These are phyloP conservation scores for Enteromius unitaeniatus DNA, from an alignment of 2,797 vertebrate genomes.

Conservation along the genomic window DNA sequence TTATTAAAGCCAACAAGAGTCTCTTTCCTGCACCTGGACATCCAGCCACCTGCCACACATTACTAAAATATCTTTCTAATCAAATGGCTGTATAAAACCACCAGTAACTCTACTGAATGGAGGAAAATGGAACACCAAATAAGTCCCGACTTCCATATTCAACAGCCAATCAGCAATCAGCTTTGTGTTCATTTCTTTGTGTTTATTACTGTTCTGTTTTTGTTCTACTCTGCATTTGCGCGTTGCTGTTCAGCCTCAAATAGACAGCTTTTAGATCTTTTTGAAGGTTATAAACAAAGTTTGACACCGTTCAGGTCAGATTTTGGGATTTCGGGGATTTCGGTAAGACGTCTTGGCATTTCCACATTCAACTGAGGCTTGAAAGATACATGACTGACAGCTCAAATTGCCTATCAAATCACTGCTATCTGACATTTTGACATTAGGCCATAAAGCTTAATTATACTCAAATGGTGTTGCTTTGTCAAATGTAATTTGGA, in stretches of 20 bases:
- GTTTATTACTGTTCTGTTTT: background rate
- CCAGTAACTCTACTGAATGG: background rate
- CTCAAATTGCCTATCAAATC: background rate
- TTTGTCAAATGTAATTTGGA: background rate
- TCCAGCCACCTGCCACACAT: slow-evolving; percentile 2
- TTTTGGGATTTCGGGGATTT: background rate
- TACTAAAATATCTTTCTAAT: background rate
- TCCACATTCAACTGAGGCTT: background rate
- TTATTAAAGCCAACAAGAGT: slow-evolving; percentile 21
- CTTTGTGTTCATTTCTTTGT: background rate
- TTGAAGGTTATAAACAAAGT: background rate
- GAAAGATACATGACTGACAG: background rate
- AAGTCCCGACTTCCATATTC: background rate
- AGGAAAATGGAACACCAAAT: background rate
- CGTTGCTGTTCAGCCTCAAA: background rate
- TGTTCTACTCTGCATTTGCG: background rate
- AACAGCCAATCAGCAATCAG: background rate
- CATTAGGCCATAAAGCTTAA: background rate
- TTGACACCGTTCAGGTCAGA: background rate
- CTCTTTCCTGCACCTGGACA: slow-evolving; percentile 40
- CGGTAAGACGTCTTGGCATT: background rate
- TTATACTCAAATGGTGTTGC: background rate
- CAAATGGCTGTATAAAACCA: background rate
- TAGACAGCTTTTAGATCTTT: background rate
- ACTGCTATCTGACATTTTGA: background rate